phyloP scores from a whole-genome alignment of 2,113 vertebrate species.

The Ceyx cyanopectus region DNA sequence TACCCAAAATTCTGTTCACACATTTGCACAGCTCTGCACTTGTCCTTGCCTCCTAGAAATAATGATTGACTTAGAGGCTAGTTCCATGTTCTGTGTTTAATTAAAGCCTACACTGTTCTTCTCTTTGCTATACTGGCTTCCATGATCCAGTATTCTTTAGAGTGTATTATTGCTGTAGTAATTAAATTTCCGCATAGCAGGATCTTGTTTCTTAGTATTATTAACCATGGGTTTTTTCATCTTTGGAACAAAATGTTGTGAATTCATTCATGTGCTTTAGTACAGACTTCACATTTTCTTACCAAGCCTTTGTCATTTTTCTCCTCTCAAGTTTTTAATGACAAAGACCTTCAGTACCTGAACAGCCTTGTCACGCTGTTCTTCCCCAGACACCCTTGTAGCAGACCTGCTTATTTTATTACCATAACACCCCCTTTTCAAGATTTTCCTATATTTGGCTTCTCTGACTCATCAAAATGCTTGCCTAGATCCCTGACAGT shows the following conservation, averaged over 20 bases:
- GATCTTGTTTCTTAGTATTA: not conserved
- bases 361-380: too few species aligned
- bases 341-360: not conserved
- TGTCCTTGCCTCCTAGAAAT: conserved; percentile 28
- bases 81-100: conserved; percentile 11
- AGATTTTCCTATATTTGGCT: not conserved
- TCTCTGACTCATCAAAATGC: not conserved
- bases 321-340: not conserved
- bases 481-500: not conserved
- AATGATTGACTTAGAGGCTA: conserved; percentile 29
- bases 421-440: not conserved
- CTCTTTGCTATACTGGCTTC: not conserved
- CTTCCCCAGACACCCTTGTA: not conserved
- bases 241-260: not conserved
- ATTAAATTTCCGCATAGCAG: not conserved
- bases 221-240: not conserved
- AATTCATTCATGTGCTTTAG: not conserved
- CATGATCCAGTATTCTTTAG: not conserved
- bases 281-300: not conserved
- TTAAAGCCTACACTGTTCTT: conserved; percentile 14
- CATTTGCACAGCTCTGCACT: not conserved
- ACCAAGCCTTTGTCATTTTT: not conserved
- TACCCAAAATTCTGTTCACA: conserved; percentile 60
- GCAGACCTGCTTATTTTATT: not conserved
- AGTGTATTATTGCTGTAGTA: not conserved